phyloP scores from a whole-genome alignment of 1,140 invertebrate species.

The Neodiprion pinetum region DNA sequence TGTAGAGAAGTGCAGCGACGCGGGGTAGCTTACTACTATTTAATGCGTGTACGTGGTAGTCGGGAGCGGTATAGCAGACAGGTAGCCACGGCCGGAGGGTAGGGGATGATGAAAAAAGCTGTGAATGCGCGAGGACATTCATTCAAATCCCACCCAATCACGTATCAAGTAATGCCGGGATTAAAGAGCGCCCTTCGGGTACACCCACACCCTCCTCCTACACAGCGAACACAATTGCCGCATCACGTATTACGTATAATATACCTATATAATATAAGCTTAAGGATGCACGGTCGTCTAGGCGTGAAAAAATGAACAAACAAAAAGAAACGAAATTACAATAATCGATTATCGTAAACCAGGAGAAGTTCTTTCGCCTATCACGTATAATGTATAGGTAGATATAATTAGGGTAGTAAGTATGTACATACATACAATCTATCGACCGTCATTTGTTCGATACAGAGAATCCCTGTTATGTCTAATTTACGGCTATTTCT shows the following conservation, averaged over 20 bases:
- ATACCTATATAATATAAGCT: background rate
- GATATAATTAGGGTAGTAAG: too few species aligned
- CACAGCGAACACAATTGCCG: background rate
- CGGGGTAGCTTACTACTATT: background rate
- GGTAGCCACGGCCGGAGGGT: conserved; percentile 21
- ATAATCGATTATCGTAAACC: too few species aligned
- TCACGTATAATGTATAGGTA: too few species aligned
- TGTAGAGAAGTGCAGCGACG: background rate
- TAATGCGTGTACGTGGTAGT: conserved; percentile 5
- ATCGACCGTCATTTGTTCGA: background rate
- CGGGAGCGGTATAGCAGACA: background rate
- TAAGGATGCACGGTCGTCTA: background rate
- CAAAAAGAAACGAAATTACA: too few species aligned
- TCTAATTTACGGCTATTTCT: background rate
- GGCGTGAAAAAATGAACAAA: background rate
- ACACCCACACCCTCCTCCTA: background rate
- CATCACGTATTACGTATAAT: background rate
- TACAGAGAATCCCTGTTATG: background rate
- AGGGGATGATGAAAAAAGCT: conserved; percentile 34
- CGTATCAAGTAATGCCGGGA: background rate
- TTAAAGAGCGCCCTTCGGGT: background rate
- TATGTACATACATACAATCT: background rate
- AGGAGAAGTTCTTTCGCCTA: too few species aligned
- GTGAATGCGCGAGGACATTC: conserved; percentile 39
- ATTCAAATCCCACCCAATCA: conserved; percentile 41